phyloP scores from a whole-genome alignment of 2,113 vertebrate species.

The Nycticorax nycticorax region DNA sequence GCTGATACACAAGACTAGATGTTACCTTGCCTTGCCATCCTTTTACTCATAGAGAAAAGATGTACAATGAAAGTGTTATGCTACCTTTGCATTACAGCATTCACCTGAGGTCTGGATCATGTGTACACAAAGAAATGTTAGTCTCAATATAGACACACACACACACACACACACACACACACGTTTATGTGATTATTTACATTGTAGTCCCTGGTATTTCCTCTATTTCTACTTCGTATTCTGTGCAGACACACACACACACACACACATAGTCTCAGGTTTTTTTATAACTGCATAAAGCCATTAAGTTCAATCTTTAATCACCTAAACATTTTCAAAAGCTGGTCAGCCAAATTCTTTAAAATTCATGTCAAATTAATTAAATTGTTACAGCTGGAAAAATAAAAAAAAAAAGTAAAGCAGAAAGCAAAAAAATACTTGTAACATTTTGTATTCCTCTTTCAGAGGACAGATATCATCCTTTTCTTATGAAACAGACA shows the following conservation, averaged over 20 bases:
- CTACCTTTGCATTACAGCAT: not conserved
- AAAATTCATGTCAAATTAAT: not conserved
- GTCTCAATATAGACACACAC: not conserved
- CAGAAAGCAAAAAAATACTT: not conserved
- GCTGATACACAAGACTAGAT: not conserved
- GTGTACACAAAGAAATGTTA: not conserved
- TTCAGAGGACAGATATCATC: not conserved
- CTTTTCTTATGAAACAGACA: not conserved
- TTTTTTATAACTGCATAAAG: not conserved
- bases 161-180: not conserved
- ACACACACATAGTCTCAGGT: rapidly evolving
- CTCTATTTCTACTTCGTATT: not conserved
- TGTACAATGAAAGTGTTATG: not conserved
- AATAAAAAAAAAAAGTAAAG: not conserved
- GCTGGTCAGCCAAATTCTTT: not conserved
- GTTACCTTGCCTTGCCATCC: not conserved
- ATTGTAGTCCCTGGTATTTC: not conserved
- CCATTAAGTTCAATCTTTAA: not conserved
- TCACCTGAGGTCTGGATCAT: not conserved
- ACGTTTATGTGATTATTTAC: not conserved
- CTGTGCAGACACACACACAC: not conserved
- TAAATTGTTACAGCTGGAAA: not conserved
- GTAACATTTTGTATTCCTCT: not conserved
- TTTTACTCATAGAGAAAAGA: not conserved
- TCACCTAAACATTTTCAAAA: not conserved